Evolutionary conservation across 2,797 vertebrate genomes (phyloP), one percentile per base, ranked within the genome.

Genomic region (Enteromius paludinosus): DNA sequence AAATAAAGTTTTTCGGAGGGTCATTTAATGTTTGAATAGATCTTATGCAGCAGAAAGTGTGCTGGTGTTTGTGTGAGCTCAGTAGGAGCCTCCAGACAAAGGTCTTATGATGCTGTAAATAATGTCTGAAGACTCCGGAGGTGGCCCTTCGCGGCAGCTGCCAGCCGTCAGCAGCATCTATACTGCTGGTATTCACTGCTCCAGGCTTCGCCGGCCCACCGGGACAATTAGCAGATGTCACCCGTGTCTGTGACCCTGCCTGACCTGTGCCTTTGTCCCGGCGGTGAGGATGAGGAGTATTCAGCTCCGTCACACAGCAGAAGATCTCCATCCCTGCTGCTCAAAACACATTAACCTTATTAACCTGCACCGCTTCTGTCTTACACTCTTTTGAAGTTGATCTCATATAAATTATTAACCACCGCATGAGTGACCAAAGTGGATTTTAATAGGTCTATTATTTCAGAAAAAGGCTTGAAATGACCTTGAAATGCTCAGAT

Each of bases 221-320:
- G 78, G 92, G 92, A 94, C 92, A 94, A 94, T 94, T 94, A 95
- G 93, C 93, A 94, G 93, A 93, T 94, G 93, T 92, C 90, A 87
- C 80, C 77, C 59, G 89, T 86, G 20, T 81, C 85, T 23, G 81
- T 92, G 93, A 95, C 94, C 93, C 89, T 89, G 85, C 45, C 83
- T 90, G 94, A 94, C 93, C 94, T 86, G 79, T 17, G 28, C 52
- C 78, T 86, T 90, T 87, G 86, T 90, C 78, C 62, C 43, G 41
- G 9, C 28, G 66, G 79, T 84, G 78, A 61, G 56, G 56, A 61
- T 61, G 35, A 73, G 61, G 75, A 78, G 80, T 78, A 87, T 85
- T 61, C 69, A 86, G 80, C 71, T 9, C 38, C 68, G 65, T 71
- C 78, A 70, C 68, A 70, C 68, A 45, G 38, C 66, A 43, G 56